Evolutionary conservation across 2,797 vertebrate genomes (phyloP).

Genomic region (Schizopygopsis malacanthus): DNA sequence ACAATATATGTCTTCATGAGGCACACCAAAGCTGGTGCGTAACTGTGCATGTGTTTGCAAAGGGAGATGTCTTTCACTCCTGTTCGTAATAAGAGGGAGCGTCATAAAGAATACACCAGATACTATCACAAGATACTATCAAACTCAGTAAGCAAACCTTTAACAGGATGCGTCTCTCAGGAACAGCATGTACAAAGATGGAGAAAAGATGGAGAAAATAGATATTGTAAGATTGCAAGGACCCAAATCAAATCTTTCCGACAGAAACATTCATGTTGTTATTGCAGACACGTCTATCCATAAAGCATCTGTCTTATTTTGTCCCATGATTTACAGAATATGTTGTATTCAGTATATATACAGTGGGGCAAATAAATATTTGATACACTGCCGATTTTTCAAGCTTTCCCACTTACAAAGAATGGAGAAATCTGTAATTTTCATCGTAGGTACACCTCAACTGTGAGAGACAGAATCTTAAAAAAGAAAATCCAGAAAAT

Average conservation of each 20-base stretch:
- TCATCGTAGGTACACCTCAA: no score
- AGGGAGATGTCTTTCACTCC: not conserved
- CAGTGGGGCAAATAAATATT: no score
- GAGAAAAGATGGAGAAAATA: not conserved
- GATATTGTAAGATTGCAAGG: not conserved
- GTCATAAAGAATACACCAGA: conserved; percentile 11
- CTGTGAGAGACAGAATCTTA: no score
- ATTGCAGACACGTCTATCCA: not conserved
- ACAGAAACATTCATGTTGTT: not conserved
- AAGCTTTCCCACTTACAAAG: no score
- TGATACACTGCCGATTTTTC: no score
- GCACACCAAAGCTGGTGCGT: not conserved
- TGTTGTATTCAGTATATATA: no score
- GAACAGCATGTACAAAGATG: not conserved
- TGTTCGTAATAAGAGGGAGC: not conserved
- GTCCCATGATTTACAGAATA: not conserved
- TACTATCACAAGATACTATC: not conserved
- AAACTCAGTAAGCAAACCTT: not conserved
- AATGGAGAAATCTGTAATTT: no score
- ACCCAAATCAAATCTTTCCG: not conserved
- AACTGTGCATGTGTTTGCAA: not conserved
- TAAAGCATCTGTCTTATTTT: not conserved
- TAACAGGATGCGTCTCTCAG: conserved; percentile 14
- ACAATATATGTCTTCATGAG: no score
- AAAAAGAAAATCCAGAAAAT: no score